Conservation (phyloP, 1,140 invertebrate species). For the Drosophila tropicalis region DNA sequence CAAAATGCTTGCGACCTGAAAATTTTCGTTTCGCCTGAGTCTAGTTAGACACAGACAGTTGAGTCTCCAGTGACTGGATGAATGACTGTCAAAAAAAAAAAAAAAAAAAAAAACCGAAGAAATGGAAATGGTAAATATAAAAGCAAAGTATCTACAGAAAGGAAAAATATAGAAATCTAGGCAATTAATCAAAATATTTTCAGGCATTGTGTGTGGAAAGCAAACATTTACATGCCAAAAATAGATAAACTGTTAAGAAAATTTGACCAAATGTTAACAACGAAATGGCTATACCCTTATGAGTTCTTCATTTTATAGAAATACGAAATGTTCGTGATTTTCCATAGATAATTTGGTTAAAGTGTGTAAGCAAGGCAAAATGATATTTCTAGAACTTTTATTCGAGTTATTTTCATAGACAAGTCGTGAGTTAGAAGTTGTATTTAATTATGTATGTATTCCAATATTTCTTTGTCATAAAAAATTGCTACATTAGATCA, state of each 20-base stretch:
- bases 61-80: conserved; percentile 9
- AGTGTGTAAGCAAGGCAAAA: too few relatives aligned
- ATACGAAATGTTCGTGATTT: too few relatives aligned
- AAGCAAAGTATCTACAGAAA: neutral
- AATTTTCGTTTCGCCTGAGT: neutral
- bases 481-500: too few relatives aligned
- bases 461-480: too few relatives aligned
- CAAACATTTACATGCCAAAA: conserved; percentile 11
- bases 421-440: too few relatives aligned
- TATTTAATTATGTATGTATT: too few relatives aligned
- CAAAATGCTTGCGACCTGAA: conserved; percentile 22
- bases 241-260: neutral
- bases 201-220: neutral
- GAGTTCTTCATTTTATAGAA: too few relatives aligned
- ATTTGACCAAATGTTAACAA: neutral
- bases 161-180: neutral
- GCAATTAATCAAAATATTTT: conserved; percentile 1
- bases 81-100: conserved; percentile 38
- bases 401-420: too few relatives aligned
- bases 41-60: conserved; percentile 43
- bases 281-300: neutral
- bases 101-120: neutral
- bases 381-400: too few relatives aligned
- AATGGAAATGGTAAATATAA: neutral
- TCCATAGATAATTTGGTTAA: too few relatives aligned